Evolutionary conservation across 2,797 vertebrate species (phyloP).

Genomic region (Brachyrhaphis roseni): DNA sequence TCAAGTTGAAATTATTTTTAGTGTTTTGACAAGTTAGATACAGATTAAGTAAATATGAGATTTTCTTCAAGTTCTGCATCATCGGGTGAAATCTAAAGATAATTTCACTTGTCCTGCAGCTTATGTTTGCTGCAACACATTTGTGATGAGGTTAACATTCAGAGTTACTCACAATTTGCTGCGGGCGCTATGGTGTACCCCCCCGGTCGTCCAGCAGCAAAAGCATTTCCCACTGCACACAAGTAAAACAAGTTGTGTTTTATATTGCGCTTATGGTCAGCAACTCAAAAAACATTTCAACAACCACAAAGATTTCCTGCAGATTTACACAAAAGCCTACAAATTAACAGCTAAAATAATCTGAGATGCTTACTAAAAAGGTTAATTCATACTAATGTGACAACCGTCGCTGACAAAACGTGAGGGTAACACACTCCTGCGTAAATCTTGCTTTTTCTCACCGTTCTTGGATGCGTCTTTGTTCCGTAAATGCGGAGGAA

Average conservation of each 20-base stretch:
- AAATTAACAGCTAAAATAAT: background rate
- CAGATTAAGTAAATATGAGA: background rate
- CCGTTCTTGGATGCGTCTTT: slow-evolving; percentile 86
- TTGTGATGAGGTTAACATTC: background rate
- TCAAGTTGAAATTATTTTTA: background rate
- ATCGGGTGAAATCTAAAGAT: background rate
- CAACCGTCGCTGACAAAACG: background rate
- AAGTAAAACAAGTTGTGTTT: slow-evolving; percentile 6
- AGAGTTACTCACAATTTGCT: slow-evolving; percentile 75
- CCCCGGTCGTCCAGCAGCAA: slow-evolving; percentile 68
- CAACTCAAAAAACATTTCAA: slow-evolving; percentile 11
- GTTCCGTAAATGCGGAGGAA: slow-evolving; percentile 96
- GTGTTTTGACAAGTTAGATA: background rate
- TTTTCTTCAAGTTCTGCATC: background rate
- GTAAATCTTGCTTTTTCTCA: slow-evolving; percentile 26
- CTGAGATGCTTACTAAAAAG: background rate
- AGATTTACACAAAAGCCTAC: background rate
- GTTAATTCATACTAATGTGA: background rate
- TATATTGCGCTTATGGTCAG: slow-evolving; percentile 10
- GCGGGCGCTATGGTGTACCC: slow-evolving; percentile 64
- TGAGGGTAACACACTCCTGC: background rate
- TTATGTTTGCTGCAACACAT: background rate
- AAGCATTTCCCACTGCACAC: slow-evolving; percentile 65
- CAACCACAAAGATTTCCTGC: slow-evolving; percentile 10
- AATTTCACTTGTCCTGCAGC: background rate